Evolutionary conservation across 2,888 invertebrate genomes (phyloP), one percentile per base, ranked within the genome.

Genomic region (Amphipoea lucens): DNA sequence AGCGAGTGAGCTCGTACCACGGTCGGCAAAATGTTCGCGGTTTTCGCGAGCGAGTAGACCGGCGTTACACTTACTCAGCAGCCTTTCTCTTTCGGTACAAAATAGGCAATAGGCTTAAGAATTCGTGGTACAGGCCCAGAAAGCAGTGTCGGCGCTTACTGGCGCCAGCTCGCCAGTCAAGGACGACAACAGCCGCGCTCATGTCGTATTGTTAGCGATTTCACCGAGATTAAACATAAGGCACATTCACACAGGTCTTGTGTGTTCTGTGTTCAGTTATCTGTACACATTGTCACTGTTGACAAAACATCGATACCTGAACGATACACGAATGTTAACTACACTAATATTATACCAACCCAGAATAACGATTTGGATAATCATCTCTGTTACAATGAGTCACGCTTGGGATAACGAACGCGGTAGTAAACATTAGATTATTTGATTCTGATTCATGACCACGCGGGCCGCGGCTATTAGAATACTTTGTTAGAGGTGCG

Each of bases 131-230:
- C 82, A 85, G 81, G 88, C 87, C 75, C 88, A 68, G 76, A 87
- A 87, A 79, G 76, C 80, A 77, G 67, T 81, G 83, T 79, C 82
- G 88, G 83, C 85, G 90, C 85, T 85, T 88, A 84, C 87, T 93
- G 95, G 95, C 95, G 95, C 95, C 94, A 94, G 85, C 86, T 90
- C 90, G 90, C 91, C 87, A 94, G 93, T 94, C 95, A 95, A 95
- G 95, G 95, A 92, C 94, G 87, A 90, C 93, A 87, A 90, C 91
- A 82, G 87, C 88, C 87, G 85, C 85, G 89, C 87, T 90, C 91
- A 81, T 86, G 85, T 90, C 88, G 90, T 91, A 91, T 89, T 92
- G 88, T 88, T 86, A 82, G 88, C 75, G 88, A 91, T 91, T 89
- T 90, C 88, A 87, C 87, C 83, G 70, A 79, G 83, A 87, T 82